A percentile compares a stretch with the other conserved stretches of the same genome.
phyloP scores from a whole-genome alignment of 37 sponge, comb jelly and placozoan species.

The Halisarca cf. caerulea region DNA sequence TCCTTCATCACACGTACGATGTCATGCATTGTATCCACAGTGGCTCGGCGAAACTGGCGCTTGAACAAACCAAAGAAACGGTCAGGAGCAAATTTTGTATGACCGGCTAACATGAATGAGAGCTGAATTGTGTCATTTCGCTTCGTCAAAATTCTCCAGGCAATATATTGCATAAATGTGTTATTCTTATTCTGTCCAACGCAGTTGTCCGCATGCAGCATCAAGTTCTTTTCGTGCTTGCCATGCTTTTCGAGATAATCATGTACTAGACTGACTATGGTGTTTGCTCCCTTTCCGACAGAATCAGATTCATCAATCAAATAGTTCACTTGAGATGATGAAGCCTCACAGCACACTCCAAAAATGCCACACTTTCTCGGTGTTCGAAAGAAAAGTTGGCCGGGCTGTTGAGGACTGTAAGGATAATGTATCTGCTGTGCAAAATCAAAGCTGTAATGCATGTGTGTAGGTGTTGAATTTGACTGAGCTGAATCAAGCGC shows the following conservation, averaged over 20 bases:
- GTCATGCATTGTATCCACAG: background rate
- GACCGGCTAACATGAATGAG: slow-evolving; percentile 34
- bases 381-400: slow-evolving; percentile 17
- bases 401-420: slow-evolving; percentile 4
- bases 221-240: background rate
- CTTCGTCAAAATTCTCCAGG: slow-evolving; percentile 14
- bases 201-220: slow-evolving; percentile 37
- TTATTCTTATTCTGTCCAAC: slow-evolving; percentile 51
- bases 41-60: background rate
- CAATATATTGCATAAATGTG: slow-evolving; percentile 35
- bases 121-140: background rate
- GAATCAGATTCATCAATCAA: background rate
- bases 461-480: slow-evolving; percentile 12
- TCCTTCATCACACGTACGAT: background rate
- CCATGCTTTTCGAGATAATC: slow-evolving; percentile 25
- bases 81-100: slow-evolving; percentile 33
- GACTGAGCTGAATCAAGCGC: too few species aligned
- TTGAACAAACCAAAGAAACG: slow-evolving; percentile 25
- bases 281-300: slow-evolving; percentile 29
- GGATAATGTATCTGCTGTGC: slow-evolving; percentile 7
- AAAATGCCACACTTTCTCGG: slow-evolving; percentile 66
- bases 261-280: slow-evolving; percentile 26
- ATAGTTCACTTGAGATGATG: slow-evolving; percentile 41
- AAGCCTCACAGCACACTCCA: slow-evolving; percentile 61
- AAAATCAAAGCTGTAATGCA: slow-evolving; percentile 52